Conservation (phyloP, 2,797 vertebrate species). For the Neopelma chrysocephalum region DNA sequence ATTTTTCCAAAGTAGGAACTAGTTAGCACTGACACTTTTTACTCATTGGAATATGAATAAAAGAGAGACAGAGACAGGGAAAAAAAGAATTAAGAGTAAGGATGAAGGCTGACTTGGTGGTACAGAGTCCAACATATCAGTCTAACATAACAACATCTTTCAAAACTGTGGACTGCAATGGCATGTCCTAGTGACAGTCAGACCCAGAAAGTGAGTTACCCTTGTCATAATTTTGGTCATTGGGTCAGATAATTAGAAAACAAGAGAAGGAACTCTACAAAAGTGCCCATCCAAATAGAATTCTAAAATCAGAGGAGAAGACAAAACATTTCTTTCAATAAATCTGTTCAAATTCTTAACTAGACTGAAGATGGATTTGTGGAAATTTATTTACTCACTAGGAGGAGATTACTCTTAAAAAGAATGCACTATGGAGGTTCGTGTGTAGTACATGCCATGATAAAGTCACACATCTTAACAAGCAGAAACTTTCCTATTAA, state of each 20-base stretch:
- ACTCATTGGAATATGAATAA: neutral
- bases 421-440: neutral
- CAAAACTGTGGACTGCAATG: neutral
- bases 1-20: conserved; percentile 15
- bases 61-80: neutral
- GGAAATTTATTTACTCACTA: neutral
- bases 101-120: neutral
- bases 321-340: neutral
- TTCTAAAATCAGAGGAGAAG: neutral
- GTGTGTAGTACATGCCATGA: too few relatives aligned
- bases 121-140: neutral
- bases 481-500: neutral
- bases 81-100: neutral
- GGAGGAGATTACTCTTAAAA: neutral
- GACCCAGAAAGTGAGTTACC: neutral
- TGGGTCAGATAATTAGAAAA: neutral
- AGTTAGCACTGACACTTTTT: conserved; percentile 22
- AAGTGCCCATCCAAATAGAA: neutral
- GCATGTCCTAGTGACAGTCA: neutral
- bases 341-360: neutral
- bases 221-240: neutral
- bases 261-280: neutral
- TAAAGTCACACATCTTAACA: neutral
- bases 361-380: neutral
- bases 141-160: neutral